Evolutionary conservation across 1,140 invertebrate genomes (phyloP).

Genomic region (Leptinotarsa lineolata): DNA sequence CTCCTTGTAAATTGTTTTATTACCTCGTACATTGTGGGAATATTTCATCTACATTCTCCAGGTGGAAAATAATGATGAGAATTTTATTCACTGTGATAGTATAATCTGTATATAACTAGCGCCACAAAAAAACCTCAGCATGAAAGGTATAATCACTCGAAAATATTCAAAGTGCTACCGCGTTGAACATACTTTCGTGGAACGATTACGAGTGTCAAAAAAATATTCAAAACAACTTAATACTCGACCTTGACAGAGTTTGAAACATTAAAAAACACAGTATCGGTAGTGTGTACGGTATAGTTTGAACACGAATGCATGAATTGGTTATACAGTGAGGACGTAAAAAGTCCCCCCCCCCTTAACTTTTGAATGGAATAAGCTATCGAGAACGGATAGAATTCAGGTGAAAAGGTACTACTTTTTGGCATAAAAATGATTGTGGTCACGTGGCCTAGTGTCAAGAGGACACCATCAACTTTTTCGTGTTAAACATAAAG

Average conservation of each 20-base stretch:
- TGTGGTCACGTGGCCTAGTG: too few relatives aligned
- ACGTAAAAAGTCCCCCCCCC: too few relatives aligned
- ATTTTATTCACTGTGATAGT: constrained; percentile 13
- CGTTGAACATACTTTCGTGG: constrained; percentile 13
- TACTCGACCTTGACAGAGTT: constrained; percentile 11
- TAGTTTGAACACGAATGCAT: too few relatives aligned
- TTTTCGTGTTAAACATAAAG: too few relatives aligned
- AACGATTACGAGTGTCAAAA: constrained; percentile 14
- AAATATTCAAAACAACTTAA: constrained; percentile 12
- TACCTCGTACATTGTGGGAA: constrained; percentile 3
- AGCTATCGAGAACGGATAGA: too few relatives aligned
- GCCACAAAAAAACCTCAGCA: constrained; percentile 11
- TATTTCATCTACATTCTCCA: background rate
- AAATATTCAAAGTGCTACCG: constrained; percentile 13
- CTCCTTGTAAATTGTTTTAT: background rate
- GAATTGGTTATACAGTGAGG: too few relatives aligned
- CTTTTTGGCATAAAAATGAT: too few relatives aligned
- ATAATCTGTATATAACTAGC: constrained; percentile 18
- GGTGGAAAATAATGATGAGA: background rate
- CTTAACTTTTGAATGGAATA: too few relatives aligned
- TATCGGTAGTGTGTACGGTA: too few relatives aligned
- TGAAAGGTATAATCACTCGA: constrained; percentile 25
- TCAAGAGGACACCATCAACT: too few relatives aligned
- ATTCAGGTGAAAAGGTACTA: too few relatives aligned
- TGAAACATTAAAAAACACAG: too few relatives aligned